Base-by-base conservation (phyloP, 2,888 invertebrate genomes). In the Heterodera filipjevi region DNA sequence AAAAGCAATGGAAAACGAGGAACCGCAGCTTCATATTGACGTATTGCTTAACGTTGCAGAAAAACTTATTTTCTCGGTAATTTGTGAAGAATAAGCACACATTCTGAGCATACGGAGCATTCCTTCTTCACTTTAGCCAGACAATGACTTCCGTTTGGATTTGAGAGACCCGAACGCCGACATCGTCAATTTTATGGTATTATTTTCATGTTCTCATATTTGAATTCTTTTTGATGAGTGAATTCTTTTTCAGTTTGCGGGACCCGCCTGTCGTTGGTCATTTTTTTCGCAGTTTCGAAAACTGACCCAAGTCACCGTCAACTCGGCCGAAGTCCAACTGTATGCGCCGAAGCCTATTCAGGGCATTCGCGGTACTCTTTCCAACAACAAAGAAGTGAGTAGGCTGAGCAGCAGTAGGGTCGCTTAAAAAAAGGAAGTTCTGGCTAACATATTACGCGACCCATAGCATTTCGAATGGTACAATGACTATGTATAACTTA, bases 211-310 rank as follows among this genome's bases (percentile, higher is more conserved):
- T 71, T 39, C 33, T 22, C 49, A 16, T 22, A 33, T 35, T 3
- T 71, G 6, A n/a, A 49, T 59, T 5, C 27, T 19, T 27, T 59
- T 59, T 59, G 10, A 22, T 19, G 30, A 71, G 27, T 22, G 3
- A 2, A 19, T 33, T 30, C n/a, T 6, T 46, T 73, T 73, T n/a
- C 59, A 73, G 73, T 73, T 73, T 14, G 73, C 73, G 33, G 73
- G 73, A 16, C 73, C 73, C 39, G 49, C 64, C 35, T 73, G 73
- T 30, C 73, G 39, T 27, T 46, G 16, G 39, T 59, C 33, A 39
- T 76, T 53, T 68, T 35, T 66, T 53, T 66, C 66, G 74, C 80
- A 30, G 81, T 46, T 75, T 81, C 80, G 71, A 64, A 80, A 27
- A 78, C 80, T 82, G 3, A 27, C 64, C 3, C 59, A 73, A 30